A percentile compares a stretch with the other conserved stretches of the same genome.
These are phyloP conservation scores for Apodemia zela DNA, from an alignment of 2,888 invertebrate species.

Conservation along the genomic window DNA sequence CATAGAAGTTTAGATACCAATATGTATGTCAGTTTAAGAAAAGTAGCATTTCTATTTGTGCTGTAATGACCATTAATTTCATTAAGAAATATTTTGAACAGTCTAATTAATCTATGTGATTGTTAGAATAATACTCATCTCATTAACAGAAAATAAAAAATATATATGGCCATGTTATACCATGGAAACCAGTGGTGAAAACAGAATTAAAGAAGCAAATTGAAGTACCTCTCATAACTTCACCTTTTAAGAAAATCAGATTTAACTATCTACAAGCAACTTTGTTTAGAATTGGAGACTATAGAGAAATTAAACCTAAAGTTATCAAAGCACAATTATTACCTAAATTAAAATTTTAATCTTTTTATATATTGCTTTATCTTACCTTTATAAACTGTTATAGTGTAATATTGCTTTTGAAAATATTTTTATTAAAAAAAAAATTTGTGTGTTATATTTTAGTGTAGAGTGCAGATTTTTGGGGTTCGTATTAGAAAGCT, in stretches of 20 bases:
- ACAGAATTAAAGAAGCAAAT: conserved; percentile 36
- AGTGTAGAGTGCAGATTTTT: not conserved
- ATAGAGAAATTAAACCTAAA: conserved; percentile 35
- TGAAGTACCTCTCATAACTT: conserved; percentile 34
- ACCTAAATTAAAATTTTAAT: not conserved
- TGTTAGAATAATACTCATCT: not conserved
- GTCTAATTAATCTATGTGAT: too few species aligned
- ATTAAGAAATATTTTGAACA: too few species aligned
- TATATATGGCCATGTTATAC: conserved; percentile 54
- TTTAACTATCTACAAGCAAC: conserved; percentile 44
- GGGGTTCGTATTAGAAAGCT: too few species aligned
- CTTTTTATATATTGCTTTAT: not conserved
- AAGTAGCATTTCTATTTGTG: too few species aligned
- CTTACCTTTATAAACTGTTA: not conserved
- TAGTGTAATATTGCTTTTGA: not conserved
- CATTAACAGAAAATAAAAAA: conserved; percentile 27
- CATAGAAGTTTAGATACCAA: too few species aligned
- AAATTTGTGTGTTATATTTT: not conserved
- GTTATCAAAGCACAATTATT: conserved; percentile 34
- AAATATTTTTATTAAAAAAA: not conserved
- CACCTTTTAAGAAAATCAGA: conserved; percentile 37
- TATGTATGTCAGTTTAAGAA: too few species aligned
- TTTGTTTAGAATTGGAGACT: conserved; percentile 48
- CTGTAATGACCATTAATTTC: too few species aligned
- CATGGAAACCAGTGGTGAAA: conserved; percentile 47